Evolutionary conservation across 2,113 vertebrate species (phyloP), one percentile per base, ranked within the genome.

Genomic region (Ciconia boyciana): DNA sequence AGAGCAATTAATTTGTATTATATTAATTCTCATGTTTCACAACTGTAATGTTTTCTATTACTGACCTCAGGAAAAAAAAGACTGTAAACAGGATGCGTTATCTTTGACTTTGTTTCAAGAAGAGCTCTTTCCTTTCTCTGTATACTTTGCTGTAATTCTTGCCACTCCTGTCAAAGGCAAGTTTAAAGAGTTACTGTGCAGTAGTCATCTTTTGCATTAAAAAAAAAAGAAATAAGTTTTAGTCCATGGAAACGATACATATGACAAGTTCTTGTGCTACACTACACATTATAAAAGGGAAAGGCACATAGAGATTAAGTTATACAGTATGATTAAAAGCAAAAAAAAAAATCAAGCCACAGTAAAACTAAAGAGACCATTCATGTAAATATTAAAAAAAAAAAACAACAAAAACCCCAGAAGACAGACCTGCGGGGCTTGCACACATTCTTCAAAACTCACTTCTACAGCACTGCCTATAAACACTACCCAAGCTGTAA

Each of bases 71-170:
- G 99, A 95, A 99, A 99, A 97, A 99, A 99, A 71, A 99, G 98
- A 97, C 99, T 99, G 97, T 99, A 99, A 95, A 99, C 99, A 2
- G 99, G 98, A 95, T 99, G 99, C 1, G 99, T 99, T 97, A 99
- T 98, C 98, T 99, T 99, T 36, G 99, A 99, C 98, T 99, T 99
- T 16, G 99, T 99, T 98, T 99, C 99, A 89, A 99, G 97, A 66
- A 99, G 98, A 28, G 99, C 99, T 65, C 99, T 96, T 89, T 99
- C 99, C 91, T 99, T 99, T 87, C 99, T 98, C 96, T 99, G 99
- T 98, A 99, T 99, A 97, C 99, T 99, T 90, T 99, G 99, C 86
- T 99, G 99, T 93, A 99, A 93, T 78, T 99, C 99, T 98, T 99
- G 99, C 99, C 99, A 99, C 89, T 99, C 99, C 99, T 99, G 96